Base-by-base conservation (phyloP, 30 jellyfish, hydroid and myxozoan genomes). In the Aurelia aurita region DNA sequence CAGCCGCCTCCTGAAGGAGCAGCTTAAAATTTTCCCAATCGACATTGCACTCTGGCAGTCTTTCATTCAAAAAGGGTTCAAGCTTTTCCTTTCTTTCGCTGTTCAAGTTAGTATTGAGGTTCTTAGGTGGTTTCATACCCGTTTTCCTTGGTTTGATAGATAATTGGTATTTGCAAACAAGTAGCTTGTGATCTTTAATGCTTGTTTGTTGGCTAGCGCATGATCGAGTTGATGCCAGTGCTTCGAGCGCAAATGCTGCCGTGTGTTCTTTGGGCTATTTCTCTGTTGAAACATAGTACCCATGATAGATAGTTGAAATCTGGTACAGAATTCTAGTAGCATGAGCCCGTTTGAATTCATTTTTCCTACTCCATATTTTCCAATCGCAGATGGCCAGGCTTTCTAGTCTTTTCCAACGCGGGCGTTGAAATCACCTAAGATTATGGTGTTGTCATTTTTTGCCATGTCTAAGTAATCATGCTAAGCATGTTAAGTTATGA, bases 361-460 rank as follows among this genome's bases (percentile, higher is more conserved):
- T 34, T 80, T 80, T 80, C 87, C 71, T 43, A 64, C 86, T 34
- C 91, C 87, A 66, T 80, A 86, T 80, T 80, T 80, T n/a, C 87
- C 74, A 69, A 80, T 80, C 31, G 49, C 59, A 57, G 91, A 79
- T 66, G 82, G 90, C 84, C 86, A 61, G 70, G 60, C 62, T 79
- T 43, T 19, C 90, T 73, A 60, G 72, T 54, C 87, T 51, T 57
- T 21, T 18, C 87, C 79, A 57, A 74, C 80, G 29, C 80, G 57
- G 39, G 87, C 65, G 29, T 74, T 74, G 16, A 74, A 44, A 74
- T 74, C 87, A 74, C 87, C 87, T 19, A 59, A 51, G 58, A 61
- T 51, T 26, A 79, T 79, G 21, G 47, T 79, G 80, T 43, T 82
- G 31, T 69, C 88, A 31, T 69, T 35, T 66, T 35, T 58, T 72